Conservation (phyloP, 1,140 invertebrate species). For the Brachionus rotundiformis region DNA sequence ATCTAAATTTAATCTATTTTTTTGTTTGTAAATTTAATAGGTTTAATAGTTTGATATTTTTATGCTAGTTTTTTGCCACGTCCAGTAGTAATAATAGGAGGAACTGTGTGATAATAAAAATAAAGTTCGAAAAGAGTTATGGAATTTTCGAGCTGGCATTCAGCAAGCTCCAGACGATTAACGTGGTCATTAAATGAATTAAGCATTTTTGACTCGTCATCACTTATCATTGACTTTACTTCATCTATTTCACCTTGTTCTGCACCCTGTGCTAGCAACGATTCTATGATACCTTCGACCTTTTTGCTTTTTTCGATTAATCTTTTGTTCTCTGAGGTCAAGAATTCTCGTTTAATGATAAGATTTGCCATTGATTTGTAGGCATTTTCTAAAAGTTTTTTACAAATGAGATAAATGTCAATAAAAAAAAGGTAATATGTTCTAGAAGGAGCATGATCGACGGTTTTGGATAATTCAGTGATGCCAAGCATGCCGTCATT, state of each 20-base stretch:
- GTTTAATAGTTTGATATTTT: neutral
- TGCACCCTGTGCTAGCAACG: neutral
- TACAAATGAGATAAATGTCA: slow-evolving; percentile 4
- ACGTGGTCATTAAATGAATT: slow-evolving; percentile 26
- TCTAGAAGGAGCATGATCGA: slow-evolving; percentile 37
- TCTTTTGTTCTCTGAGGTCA: slow-evolving; percentile 36
- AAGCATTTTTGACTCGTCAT: slow-evolving; percentile 16
- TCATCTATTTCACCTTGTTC: slow-evolving; percentile 46
- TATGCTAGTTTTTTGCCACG: neutral
- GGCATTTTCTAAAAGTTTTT: slow-evolving; percentile 25
- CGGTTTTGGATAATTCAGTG: slow-evolving; percentile 15
- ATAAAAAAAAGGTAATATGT: slow-evolving; percentile 41
- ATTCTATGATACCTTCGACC: neutral
- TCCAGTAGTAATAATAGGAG: neutral
- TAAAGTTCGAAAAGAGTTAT: slow-evolving; percentile 27
- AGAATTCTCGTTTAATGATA: neutral
- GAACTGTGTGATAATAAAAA: slow-evolving; percentile 36
- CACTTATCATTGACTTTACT: slow-evolving; percentile 37
- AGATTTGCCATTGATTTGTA: slow-evolving; percentile 48
- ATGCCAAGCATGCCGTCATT: slow-evolving; percentile 40
- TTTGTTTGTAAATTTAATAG: neutral
- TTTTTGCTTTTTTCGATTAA: slow-evolving; percentile 44
- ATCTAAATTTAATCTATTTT: neutral
- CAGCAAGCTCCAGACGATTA: slow-evolving; percentile 1
- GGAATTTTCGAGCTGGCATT: slow-evolving; percentile 7